Percentiles rank a stretch among this genome's conserved stretches.
phyloP scores from a whole-genome alignment of 2,888 invertebrate genomes.

The Coleophora flavipennella region DNA sequence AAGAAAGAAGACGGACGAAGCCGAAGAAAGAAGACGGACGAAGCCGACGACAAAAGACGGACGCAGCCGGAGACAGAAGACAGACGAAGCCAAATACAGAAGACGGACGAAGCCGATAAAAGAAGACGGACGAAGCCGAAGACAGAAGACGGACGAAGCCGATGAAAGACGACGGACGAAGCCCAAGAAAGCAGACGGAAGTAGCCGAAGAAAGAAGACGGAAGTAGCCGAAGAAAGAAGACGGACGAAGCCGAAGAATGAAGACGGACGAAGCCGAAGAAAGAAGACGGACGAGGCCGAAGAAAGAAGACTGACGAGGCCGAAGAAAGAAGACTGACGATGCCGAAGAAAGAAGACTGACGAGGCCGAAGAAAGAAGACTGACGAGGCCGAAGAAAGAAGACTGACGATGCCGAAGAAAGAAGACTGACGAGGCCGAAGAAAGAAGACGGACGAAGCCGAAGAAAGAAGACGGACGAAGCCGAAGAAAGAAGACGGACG shows the following conservation, averaged over 20 bases:
- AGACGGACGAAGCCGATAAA: slow-evolving; percentile 10
- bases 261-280: slow-evolving; percentile 6
- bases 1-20: background rate
- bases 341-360: background rate
- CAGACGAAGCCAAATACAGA: slow-evolving; percentile 5
- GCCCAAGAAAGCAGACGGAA: slow-evolving; percentile 10
- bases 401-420: background rate
- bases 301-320: slow-evolving; percentile 2
- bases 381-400: slow-evolving; percentile 1
- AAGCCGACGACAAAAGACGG: background rate
- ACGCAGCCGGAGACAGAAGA: background rate
- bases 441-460: background rate
- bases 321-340: background rate
- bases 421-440: background rate
- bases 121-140: slow-evolving; percentile 1
- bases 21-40: slow-evolving; percentile 3
- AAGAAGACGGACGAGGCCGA: slow-evolving; percentile 2
- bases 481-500: slow-evolving; percentile 1
- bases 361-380: background rate
- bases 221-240: slow-evolving; percentile 13
- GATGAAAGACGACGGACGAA: slow-evolving; percentile 8
- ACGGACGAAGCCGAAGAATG: slow-evolving; percentile 1
- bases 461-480: slow-evolving; percentile 1
- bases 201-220: slow-evolving; percentile 5
- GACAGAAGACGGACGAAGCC: slow-evolving; percentile 3